Percentiles rank a stretch among this genome's conserved stretches.
These are phyloP conservation scores for Hephaestus fuliginosus DNA, from an alignment of 2,797 vertebrate genomes.

Conservation along the genomic window DNA sequence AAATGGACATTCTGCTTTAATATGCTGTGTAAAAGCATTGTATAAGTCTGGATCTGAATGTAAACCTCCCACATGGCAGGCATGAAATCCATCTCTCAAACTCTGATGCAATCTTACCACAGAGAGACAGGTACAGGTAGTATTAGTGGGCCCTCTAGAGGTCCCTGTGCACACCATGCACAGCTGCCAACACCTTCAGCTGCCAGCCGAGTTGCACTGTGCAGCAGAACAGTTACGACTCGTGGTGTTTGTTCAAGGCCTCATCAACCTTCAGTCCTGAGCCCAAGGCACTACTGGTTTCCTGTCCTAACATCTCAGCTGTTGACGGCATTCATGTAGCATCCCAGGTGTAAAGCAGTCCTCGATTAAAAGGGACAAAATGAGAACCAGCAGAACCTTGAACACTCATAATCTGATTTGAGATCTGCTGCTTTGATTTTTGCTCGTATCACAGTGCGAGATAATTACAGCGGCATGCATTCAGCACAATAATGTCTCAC, in stretches of 20 bases:
- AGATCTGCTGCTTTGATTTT: background rate
- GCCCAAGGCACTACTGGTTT: constrained; percentile 12
- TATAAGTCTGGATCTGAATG: background rate
- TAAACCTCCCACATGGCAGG: background rate
- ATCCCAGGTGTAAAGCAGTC: constrained; percentile 5
- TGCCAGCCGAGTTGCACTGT: background rate
- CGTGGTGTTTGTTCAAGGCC: constrained; percentile 1
- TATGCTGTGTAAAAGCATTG: background rate
- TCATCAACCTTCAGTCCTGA: constrained; percentile 6
- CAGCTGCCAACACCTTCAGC: constrained; percentile 13
- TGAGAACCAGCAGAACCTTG: background rate
- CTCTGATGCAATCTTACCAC: constrained; percentile 27
- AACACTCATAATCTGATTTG: background rate
- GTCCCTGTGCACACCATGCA: background rate
- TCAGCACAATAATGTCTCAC: background rate
- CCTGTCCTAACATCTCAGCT: constrained; percentile 13
- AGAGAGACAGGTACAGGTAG: constrained; percentile 44
- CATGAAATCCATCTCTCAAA: background rate
- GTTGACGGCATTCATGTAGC: background rate
- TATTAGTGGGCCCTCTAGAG: constrained; percentile 70
- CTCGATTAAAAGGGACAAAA: background rate
- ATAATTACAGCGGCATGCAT: background rate
- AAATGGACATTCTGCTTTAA: background rate
- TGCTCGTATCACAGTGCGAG: background rate
- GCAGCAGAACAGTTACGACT: background rate